Base-by-base conservation (phyloP, 2,888 invertebrate species). In the Pammene aurita region DNA sequence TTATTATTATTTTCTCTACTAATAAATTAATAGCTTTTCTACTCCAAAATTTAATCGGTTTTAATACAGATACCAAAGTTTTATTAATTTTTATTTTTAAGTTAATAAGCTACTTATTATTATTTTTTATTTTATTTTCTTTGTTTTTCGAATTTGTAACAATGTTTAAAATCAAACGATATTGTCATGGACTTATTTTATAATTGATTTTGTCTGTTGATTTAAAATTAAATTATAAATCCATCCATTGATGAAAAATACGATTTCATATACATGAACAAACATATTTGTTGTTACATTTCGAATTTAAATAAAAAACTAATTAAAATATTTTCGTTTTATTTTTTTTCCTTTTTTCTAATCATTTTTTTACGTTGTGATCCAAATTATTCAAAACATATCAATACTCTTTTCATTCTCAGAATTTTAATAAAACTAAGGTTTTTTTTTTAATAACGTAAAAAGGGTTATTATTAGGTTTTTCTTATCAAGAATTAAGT, bases 51-150 rank as follows among this genome's bases (percentile, higher is more conserved):
- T 85, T 86, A 89, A 90, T 91, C 89, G 90, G 91, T 89, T 87
- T 88, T 89, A 91, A 89, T 88, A 88, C 87, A 87, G 84, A 92
- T 92, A 91, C 92, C 92, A 92, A 92, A 92, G 92, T 92, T 91
- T 89, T 88, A 86, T 85, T 89, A 89, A 88, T 90, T 88, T 69
- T 88, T 85, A 87, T 84, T 83, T 81, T 85, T 90, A 89, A 88
- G 84, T 87, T 90, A 84, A 86, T 90, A 87, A 88, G 86, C 85
- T 85, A 85, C 78, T 86, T 86, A 82, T 78, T 82, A 26, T 26
- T n/a, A n/a, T 80, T 84, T 84, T 83, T 80, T 82, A 83, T 79
- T 80, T 82, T 83, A 80, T 78, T 75, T 79, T 74, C 69, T 77
- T 69, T 71, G 78, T 78, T 73, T 71, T 71, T 84, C 84, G 82